phyloP scores from a whole-genome alignment of 2,797 vertebrate species.

The Agapornis canus region DNA sequence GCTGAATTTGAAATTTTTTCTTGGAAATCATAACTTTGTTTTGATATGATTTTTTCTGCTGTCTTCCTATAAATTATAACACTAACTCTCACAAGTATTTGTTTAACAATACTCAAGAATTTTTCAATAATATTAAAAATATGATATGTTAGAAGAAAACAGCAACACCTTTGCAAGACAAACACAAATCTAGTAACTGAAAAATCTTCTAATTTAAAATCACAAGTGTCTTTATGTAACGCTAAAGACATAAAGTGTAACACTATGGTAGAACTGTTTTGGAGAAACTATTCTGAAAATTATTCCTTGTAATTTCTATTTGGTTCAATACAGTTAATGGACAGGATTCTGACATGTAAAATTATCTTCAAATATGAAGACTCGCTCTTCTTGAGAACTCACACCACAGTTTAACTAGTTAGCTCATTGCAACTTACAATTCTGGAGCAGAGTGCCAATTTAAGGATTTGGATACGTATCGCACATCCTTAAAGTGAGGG shows the following conservation, averaged over 20 bases:
- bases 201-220: background rate
- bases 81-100: background rate
- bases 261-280: background rate
- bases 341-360: background rate
- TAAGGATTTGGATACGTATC: constrained; percentile 73
- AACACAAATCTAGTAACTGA: background rate
- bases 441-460: constrained; percentile 79
- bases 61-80: constrained; percentile 76
- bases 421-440: constrained; percentile 72
- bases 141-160: background rate
- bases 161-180: background rate
- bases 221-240: background rate
- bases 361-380: background rate
- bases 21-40: constrained; percentile 79
- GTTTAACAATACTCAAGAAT: background rate
- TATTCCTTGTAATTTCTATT: background rate
- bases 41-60: constrained; percentile 78
- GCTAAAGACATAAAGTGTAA: background rate
- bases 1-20: constrained; percentile 79
- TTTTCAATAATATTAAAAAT: background rate
- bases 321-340: background rate
- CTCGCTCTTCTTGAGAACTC: background rate
- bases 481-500: constrained; percentile 84
- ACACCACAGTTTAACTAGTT: background rate
- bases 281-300: background rate